Evolutionary conservation across 2,113 vertebrate genomes (phyloP), one percentile per base, ranked within the genome.

Genomic region (Pseudopipra pipra): DNA sequence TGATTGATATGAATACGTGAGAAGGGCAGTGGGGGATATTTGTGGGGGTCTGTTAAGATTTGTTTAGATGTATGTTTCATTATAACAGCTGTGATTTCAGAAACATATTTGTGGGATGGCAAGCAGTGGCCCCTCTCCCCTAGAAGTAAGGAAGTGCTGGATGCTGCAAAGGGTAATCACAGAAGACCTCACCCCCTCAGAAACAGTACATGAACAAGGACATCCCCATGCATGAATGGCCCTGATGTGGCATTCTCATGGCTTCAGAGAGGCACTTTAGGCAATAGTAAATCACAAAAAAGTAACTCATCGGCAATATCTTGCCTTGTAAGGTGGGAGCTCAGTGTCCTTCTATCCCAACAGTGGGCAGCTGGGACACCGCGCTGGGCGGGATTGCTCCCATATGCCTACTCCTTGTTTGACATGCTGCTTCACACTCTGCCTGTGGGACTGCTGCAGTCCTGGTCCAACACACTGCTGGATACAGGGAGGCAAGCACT

Each of bases 401-500:
- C 28, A 11, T 67, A 44, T 67, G 25, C 59, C 37, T 41, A 37
- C 12, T 52, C 68, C 33, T 39, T 67, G 2, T 7, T 20, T 41
- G 47, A 13, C 35, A 30, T 21, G 3, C 27, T 20, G 23, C 31
- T 39, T 9, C 22, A 18, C 1, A 3, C 15, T 59, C 37, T 76
- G 68, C 8, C 39, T 5, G 0, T 0, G 1, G n/a, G 25, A 27
- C 39, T 77, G 63, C 46, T 13, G 4, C 8, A 4, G 23, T 17
- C 30, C 28, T 52, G 2, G 25, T 68, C 22, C 6, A 5, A 11
- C 18, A 63, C 33, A 16, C 6, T 5, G 6, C 27, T 35, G 39
- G 39, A 39, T 39, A 39, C 39, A 14, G 3, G 10, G 12, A 58
- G 33, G 12, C 21, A 58, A 14, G 33, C 55, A 23, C 33, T n/a